Percentiles rank a stretch among this genome's conserved stretches.
Conservation (phyloP, 2,888 invertebrate genomes). For the Trachelus tabidus region DNA sequence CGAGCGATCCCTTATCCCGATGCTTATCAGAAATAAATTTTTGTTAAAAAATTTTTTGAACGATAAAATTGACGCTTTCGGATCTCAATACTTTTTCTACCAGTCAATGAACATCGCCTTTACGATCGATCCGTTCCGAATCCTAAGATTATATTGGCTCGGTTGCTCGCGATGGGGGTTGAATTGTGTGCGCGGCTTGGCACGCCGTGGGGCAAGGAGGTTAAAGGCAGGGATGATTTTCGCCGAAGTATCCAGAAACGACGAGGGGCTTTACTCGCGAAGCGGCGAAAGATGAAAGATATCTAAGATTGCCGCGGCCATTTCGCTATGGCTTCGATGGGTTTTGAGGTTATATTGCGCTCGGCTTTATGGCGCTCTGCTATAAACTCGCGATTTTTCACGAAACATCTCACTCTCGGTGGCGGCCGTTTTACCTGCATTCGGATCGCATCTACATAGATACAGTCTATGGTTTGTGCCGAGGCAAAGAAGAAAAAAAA, state of each 20-base stretch:
- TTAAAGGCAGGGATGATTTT: conserved; percentile 30
- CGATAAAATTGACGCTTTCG: conserved; percentile 2
- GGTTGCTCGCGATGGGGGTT: conserved; percentile 6
- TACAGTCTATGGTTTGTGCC: too few species aligned
- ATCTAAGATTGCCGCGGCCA: conserved; percentile 38
- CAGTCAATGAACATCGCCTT: conserved; percentile 41
- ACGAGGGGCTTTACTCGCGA: conserved; percentile 14
- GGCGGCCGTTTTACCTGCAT: too few species aligned
- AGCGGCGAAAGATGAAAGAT: conserved; percentile 54
- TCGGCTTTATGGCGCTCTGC: conserved; percentile 45
- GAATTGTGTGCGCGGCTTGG: neutral
- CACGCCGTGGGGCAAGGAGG: conserved; percentile 11
- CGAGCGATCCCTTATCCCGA: too few species aligned
- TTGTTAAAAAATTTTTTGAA: too few species aligned
- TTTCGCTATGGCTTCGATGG: conserved; percentile 34
- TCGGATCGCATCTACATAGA: too few species aligned
- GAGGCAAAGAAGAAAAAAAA: too few species aligned
- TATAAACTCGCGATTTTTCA: conserved; percentile 41
- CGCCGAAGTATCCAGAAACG: conserved; percentile 16
- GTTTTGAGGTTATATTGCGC: conserved; percentile 45
- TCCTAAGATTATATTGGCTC: conserved; percentile 27
- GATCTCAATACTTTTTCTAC: conserved; percentile 1
- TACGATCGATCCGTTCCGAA: conserved; percentile 47
- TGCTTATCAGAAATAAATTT: too few species aligned
- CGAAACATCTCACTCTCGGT: too few species aligned